phyloP scores from a whole-genome alignment of 2,113 vertebrate species.

The Heterochromis multidens region DNA sequence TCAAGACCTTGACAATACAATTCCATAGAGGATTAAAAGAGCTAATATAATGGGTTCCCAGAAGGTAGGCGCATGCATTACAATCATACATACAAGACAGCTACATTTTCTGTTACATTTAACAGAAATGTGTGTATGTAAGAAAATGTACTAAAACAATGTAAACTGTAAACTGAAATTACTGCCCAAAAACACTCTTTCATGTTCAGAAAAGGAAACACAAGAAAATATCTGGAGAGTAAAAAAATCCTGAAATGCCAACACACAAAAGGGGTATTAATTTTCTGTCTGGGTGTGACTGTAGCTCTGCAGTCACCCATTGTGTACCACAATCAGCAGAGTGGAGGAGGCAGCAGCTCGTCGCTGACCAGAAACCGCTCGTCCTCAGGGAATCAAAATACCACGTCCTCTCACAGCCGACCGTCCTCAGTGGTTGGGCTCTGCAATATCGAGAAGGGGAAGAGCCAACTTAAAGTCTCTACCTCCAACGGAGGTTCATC shows the following conservation, averaged over 20 bases:
- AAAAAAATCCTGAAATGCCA: background rate
- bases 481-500: constrained; percentile 91
- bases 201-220: background rate
- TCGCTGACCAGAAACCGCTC: constrained; percentile 81
- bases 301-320: constrained; percentile 95
- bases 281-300: background rate
- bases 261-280: background rate
- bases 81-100: background rate
- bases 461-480: constrained; percentile 86
- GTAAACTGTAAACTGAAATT: background rate
- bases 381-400: constrained; percentile 67
- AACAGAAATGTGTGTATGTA: background rate
- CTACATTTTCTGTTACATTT: background rate
- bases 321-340: constrained; percentile 90
- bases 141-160: background rate
- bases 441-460: constrained; percentile 78
- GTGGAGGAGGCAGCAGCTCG: constrained; percentile 60
- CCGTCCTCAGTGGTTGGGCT: constrained; percentile 82
- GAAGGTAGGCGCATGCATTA: background rate
- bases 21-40: too few relatives aligned
- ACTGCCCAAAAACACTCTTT: background rate
- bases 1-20: too few relatives aligned
- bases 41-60: background rate
- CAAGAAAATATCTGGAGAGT: background rate
- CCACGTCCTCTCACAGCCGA: constrained; percentile 78